Evolutionary conservation across 2,888 invertebrate species (phyloP), one percentile per base, ranked within the genome.

Genomic region (Plagiodera versicolora): DNA sequence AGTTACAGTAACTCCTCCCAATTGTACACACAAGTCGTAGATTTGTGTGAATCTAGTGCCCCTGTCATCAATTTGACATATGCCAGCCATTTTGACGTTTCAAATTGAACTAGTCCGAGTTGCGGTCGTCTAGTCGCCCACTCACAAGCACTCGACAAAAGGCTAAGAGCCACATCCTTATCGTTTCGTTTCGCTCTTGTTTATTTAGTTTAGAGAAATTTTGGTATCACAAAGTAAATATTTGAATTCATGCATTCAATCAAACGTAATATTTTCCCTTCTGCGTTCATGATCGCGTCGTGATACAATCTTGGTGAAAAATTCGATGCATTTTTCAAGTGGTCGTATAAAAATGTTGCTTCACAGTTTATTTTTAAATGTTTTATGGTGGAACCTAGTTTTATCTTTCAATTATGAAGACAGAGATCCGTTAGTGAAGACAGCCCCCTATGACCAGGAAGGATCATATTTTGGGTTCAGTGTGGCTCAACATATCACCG

Each of bases 401-500:
- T 60, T 51, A 17, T 58, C 71, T 68, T 75, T 75, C 61, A 75
- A 75, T 63, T 71, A 74, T 30, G 74, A 75, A 67, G 62, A 71
- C 39, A 65, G 74, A 35, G 69, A 71, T 59, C 75, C 75, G 11
- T 66, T 68, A 28, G 74, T 75, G 39, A 75, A 75, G 66, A 72
- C 68, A 30, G 68, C 70, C 11, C 70, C 70, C 10, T 62, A 64
- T 6, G 61, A 66, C 16, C 69, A 69, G 58, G 56, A 56, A 39
- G 67, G 66, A 60, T 68, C 73, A 3, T 75, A 75, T 71, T 75
- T 75, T 69, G 75, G 75, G 60, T 75, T 73, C 58, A 75, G 75
- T 67, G 74, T 75, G 3, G 75, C 75, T 11, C 69, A 71, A 60
- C 75, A 75, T 58, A 68, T 70, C 50, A 69, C 70, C 47, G 56